Evolutionary conservation across 2,888 invertebrate genomes (phyloP).

Genomic region (Rhingia rostrata): DNA sequence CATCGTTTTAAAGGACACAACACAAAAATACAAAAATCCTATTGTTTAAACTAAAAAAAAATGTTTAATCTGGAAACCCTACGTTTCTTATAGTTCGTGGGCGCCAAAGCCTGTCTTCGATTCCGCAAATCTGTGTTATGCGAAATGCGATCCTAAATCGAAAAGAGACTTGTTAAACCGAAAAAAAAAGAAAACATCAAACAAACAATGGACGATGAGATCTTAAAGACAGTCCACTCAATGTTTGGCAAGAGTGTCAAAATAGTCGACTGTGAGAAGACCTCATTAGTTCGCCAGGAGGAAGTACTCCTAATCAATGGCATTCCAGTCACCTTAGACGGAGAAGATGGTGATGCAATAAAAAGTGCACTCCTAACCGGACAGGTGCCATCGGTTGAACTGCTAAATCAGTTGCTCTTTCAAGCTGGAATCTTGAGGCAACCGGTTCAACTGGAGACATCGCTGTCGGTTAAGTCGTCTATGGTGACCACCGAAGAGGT

Average conservation of each 20-base stretch:
- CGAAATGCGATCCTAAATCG: not conserved
- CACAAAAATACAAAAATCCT: too few species aligned
- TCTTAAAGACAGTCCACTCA: slow-evolving; percentile 89
- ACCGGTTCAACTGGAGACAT: slow-evolving; percentile 88
- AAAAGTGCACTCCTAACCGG: slow-evolving; percentile 88
- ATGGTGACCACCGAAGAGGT: slow-evolving; percentile 89
- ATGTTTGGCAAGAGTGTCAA: slow-evolving; percentile 88
- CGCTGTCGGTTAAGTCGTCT: slow-evolving; percentile 88
- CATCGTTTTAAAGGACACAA: too few species aligned
- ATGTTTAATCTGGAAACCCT: too few species aligned
- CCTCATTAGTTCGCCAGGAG: slow-evolving; percentile 88
- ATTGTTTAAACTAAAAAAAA: too few species aligned
- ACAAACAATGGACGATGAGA: slow-evolving; percentile 87
- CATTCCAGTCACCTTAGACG: slow-evolving; percentile 87
- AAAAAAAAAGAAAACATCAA: not conserved
- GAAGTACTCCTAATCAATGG: slow-evolving; percentile 89
- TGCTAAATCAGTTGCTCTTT: slow-evolving; percentile 87
- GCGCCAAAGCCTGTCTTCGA: too few species aligned
- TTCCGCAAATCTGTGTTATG: too few species aligned
- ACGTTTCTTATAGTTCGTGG: too few species aligned
- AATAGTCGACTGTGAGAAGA: slow-evolving; percentile 89
- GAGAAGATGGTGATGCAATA: slow-evolving; percentile 87
- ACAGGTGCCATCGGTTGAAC: slow-evolving; percentile 88
- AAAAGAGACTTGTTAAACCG: not conserved
- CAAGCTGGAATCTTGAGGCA: slow-evolving; percentile 87